Percentiles rank a stretch among this genome's conserved stretches.
phyloP scores from a whole-genome alignment of 2,797 vertebrate species.

The Phyllotis vaccarum region DNA sequence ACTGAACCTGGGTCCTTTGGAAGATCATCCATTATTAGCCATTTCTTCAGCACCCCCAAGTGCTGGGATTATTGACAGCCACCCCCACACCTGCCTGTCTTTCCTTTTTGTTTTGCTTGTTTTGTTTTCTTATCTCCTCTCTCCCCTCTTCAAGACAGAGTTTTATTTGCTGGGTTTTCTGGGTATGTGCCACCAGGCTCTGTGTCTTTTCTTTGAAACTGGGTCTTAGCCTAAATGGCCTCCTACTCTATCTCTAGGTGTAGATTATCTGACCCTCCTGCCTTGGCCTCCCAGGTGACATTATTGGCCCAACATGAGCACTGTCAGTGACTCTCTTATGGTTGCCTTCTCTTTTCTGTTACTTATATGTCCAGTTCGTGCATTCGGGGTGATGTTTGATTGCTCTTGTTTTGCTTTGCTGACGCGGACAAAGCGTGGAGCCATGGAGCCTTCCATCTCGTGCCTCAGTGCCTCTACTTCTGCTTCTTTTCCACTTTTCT shows the following conservation, averaged over 20 bases:
- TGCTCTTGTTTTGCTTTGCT: not conserved
- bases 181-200: not conserved
- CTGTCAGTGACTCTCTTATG: conserved; percentile 27
- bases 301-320: not conserved
- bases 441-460: not conserved
- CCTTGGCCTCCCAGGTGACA: not conserved
- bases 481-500: not conserved
- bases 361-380: not conserved
- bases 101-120: not conserved
- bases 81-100: not conserved
- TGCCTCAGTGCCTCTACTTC: not conserved
- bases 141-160: not conserved
- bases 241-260: not conserved
- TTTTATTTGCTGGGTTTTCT: not conserved
- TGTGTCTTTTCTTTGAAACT: not conserved
- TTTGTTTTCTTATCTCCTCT: not conserved
- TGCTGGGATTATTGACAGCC: not conserved
- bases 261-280: not conserved
- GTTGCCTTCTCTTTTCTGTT: not conserved
- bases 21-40: not conserved
- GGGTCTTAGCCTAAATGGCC: not conserved
- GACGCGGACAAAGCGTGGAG: not conserved
- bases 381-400: not conserved
- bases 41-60: not conserved
- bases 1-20: not conserved